Evolutionary conservation across 2,797 vertebrate species (phyloP).

Genomic region (Merluccius polli): DNA sequence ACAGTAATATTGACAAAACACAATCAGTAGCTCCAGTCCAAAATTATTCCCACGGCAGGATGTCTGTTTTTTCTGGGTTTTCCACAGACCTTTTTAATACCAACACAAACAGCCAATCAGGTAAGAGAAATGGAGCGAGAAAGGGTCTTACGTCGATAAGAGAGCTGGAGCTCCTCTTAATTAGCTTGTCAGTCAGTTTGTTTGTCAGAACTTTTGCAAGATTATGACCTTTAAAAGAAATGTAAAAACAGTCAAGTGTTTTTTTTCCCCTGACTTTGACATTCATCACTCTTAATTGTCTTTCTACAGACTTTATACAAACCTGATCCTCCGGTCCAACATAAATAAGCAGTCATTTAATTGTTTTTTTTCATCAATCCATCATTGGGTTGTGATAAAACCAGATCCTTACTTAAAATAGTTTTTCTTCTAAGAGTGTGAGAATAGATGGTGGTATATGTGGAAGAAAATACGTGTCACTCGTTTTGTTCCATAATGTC

Average conservation of each 20-base stretch:
- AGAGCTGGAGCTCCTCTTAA: not conserved
- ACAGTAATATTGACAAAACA: conserved; percentile 2
- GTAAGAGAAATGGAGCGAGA: too few species aligned
- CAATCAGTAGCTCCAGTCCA: not conserved
- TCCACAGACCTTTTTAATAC: not conserved
- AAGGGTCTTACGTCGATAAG: not conserved
- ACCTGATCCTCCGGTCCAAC: too few species aligned
- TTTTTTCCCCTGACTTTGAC: not conserved
- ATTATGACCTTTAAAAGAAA: not conserved
- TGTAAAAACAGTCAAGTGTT: not conserved
- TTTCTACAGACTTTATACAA: not conserved
- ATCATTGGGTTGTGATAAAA: not conserved
- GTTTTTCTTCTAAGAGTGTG: too few species aligned
- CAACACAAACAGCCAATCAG: not conserved
- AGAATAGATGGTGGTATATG: not conserved
- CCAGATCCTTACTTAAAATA: not conserved
- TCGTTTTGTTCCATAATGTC: not conserved
- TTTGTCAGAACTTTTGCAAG: not conserved
- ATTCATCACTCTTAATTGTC: not conserved
- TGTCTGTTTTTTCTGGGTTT: not conserved
- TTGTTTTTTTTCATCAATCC: not conserved
- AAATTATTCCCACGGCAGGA: not conserved
- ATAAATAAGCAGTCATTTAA: not conserved
- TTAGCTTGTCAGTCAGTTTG: not conserved
- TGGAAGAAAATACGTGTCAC: not conserved